phyloP scores from a whole-genome alignment of 2,888 invertebrate species.

The Teinopalpus imperialis region DNA sequence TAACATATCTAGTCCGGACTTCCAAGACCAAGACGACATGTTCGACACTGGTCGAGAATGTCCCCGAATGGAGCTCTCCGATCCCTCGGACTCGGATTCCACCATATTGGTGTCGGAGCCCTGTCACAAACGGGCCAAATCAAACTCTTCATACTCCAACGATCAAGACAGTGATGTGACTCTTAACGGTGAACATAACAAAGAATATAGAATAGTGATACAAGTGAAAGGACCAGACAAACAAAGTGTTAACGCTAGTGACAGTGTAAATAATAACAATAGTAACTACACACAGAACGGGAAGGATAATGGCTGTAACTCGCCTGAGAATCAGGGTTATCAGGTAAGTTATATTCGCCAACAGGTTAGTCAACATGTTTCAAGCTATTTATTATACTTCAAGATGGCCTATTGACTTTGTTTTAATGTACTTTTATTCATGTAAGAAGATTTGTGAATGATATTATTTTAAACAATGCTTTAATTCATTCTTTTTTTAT shows the following conservation, averaged over 20 bases:
- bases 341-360: too few relatives aligned
- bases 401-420: too few relatives aligned
- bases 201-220: conserved; percentile 90
- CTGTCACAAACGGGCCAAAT: conserved; percentile 80
- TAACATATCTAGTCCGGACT: conserved; percentile 94
- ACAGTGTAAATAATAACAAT: conserved; percentile 63
- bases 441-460: too few relatives aligned
- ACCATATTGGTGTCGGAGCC: conserved; percentile 93
- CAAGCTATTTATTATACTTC: too few relatives aligned
- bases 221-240: conserved; percentile 82
- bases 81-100: conserved; percentile 94
- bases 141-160: conserved; percentile 67
- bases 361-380: too few relatives aligned
- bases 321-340: conserved; percentile 82
- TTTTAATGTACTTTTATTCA: too few relatives aligned
- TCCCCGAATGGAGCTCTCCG: conserved; percentile 91
- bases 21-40: conserved; percentile 93
- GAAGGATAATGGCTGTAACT: conserved; percentile 70
- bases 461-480: too few relatives aligned
- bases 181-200: conserved; percentile 71
- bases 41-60: conserved; percentile 89
- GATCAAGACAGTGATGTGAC: conserved; percentile 83
- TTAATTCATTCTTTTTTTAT: too few relatives aligned
- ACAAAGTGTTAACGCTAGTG: conserved; percentile 57
- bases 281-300: conserved; percentile 71